A percentile compares a stretch with the other conserved stretches of the same genome.
Evolutionary conservation across 2,888 invertebrate genomes (phyloP).

Genomic region (Ormyrus pomaceus): DNA sequence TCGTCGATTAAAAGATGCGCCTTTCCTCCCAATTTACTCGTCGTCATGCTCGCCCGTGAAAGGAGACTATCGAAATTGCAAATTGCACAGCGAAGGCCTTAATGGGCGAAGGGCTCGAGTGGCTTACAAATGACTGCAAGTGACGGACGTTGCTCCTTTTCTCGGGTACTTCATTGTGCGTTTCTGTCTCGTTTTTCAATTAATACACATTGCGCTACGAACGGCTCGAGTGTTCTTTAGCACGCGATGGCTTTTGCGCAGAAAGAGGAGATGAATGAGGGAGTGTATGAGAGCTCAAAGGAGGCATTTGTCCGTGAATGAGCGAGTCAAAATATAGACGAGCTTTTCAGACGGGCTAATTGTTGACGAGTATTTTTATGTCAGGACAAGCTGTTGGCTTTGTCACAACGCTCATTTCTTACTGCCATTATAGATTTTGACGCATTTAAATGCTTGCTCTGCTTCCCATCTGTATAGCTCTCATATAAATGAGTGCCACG

Average conservation of each 20-base stretch:
- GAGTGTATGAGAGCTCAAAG: not conserved
- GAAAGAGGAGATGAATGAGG: not conserved
- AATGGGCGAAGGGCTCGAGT: not conserved
- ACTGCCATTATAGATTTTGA: too few species aligned
- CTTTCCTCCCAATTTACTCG: not conserved
- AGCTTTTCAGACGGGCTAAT: constrained; percentile 15
- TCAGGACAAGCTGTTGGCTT: constrained; percentile 9
- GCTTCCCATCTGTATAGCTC: too few species aligned
- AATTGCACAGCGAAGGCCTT: not conserved
- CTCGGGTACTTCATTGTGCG: not conserved
- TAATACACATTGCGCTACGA: constrained; percentile 9
- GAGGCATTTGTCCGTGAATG: constrained; percentile 31
- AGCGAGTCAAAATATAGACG: constrained; percentile 17
- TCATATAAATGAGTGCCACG: too few species aligned
- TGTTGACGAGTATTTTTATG: constrained; percentile 12
- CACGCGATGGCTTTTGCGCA: constrained; percentile 1
- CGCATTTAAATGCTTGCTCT: too few species aligned
- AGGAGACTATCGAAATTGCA: not conserved
- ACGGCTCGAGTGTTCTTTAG: constrained; percentile 22
- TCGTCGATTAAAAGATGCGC: too few species aligned
- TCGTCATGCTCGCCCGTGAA: not conserved
- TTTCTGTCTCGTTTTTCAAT: constrained; percentile 42
- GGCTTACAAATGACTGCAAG: constrained; percentile 11
- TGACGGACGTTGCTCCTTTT: constrained; percentile 16
- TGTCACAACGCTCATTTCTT: not conserved